Base-by-base conservation (phyloP, 2,113 vertebrate species). In the Megalops atlanticus region DNA sequence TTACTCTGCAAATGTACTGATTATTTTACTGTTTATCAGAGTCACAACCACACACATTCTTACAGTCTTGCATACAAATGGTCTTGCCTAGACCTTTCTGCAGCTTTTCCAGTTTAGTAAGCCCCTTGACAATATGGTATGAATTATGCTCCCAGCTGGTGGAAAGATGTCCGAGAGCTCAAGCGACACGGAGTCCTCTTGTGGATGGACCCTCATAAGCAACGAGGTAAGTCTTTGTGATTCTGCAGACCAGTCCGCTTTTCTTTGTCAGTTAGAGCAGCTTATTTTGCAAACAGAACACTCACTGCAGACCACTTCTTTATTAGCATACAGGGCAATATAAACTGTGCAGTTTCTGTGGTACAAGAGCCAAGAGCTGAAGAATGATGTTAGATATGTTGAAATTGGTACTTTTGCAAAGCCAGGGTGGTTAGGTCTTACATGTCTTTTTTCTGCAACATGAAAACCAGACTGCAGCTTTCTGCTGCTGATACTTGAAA, bases 131-230 rank as follows among this genome's bases (percentile, higher is more conserved):
- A 41, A 75, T 52, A 31, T 47, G 58, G 27, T 31, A 16, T 69
- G 31, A 43, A 18, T 77, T 77, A 49, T 58, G 36, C 84, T 93
- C 90, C 15, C 89, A 95, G 94, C 85, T 83, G 71, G 76, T 85
- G 86, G 87, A 86, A 91, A 90, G 87, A 99, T 99, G 98, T 98
- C 97, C 76, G 97, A 96, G 85, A 96, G 93, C 80, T 98, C 96
- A 75, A 98, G 97, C 87, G 98, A 99, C 89, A 93, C 97, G 10
- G 98, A 99, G 88, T 99, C 96, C 1, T 98, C 98, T 41, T 97
- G 97, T 85, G 98, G 96, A 77, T 99, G 98, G 98, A 99, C 96
- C 45, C 96, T 99, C 85, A 96, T 99, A 86, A 97, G 94, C 85
- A 96, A 97, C 87, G 97, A 99, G 96, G 98, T 98, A 94, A 81